Percentiles rank a stretch among this genome's conserved stretches.
Conservation (phyloP, 2,797 vertebrate species). For the Microcaecilia unicolor region DNA sequence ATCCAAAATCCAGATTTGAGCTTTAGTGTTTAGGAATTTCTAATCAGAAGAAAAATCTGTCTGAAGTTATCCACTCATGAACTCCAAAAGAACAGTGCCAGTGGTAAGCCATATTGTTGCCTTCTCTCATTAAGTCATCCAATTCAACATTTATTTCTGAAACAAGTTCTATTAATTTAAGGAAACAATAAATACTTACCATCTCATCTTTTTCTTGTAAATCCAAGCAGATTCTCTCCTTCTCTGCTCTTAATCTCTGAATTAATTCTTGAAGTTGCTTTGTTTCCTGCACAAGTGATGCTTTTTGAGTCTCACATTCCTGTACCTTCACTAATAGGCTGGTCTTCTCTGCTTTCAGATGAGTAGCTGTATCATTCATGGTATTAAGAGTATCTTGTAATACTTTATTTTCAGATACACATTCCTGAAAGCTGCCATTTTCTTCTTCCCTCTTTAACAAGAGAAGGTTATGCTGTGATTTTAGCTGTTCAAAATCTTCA, state of each 20-base stretch:
- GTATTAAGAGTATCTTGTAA: neutral
- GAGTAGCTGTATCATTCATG: neutral
- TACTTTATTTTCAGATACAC: neutral
- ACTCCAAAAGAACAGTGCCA: no score
- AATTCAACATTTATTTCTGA: no score
- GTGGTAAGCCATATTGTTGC: no score
- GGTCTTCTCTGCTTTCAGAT: neutral
- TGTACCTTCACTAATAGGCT: neutral
- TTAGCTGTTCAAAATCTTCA: neutral
- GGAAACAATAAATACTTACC: constrained; percentile 27
- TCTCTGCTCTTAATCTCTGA: constrained; percentile 9
- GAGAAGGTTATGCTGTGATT: neutral
- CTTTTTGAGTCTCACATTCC: constrained; percentile 10
- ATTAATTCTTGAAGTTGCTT: constrained; percentile 26
- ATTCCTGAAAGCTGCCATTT: neutral
- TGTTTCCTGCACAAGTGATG: constrained; percentile 10
- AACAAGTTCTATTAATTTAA: no score
- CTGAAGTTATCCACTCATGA: no score
- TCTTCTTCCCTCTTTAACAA: neutral
- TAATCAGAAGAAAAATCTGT: no score
- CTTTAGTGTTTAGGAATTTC: no score
- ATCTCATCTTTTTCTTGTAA: constrained; percentile 7
- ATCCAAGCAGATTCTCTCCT: constrained; percentile 21
- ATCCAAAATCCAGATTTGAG: no score
- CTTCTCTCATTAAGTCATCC: no score